Percentiles rank a stretch among this genome's conserved stretches.
Conservation (phyloP, 2,797 vertebrate species). For the Notolabrus celidotus region DNA sequence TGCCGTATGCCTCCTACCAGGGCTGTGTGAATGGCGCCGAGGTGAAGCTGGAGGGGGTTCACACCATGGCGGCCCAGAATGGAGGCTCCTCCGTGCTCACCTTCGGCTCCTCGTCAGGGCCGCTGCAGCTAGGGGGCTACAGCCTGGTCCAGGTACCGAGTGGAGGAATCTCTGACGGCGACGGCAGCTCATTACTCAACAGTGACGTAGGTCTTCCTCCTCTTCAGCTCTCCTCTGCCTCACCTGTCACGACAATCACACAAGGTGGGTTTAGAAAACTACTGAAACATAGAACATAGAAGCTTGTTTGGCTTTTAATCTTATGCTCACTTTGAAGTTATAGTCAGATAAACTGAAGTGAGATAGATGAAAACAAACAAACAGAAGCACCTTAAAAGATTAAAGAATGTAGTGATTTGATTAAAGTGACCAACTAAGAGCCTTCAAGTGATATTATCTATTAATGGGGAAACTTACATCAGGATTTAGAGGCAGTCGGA, state of each 20-base stretch:
- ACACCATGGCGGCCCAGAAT: slow-evolving; percentile 90
- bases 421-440: not conserved
- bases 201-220: slow-evolving; percentile 91
- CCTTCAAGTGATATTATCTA: not conserved
- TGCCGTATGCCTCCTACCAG: slow-evolving; percentile 89
- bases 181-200: slow-evolving; percentile 88
- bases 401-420: not conserved
- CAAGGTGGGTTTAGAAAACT: slow-evolving; percentile 87
- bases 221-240: slow-evolving; percentile 91
- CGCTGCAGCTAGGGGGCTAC: slow-evolving; percentile 95
- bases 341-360: not conserved
- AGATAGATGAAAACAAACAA: not conserved
- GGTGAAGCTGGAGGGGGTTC: slow-evolving; percentile 93
- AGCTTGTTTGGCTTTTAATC: not conserved
- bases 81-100: slow-evolving; percentile 93
- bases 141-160: slow-evolving; percentile 94
- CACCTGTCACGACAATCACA: slow-evolving; percentile 86
- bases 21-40: slow-evolving; percentile 89
- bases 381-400: not conserved
- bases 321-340: not conserved
- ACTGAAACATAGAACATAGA: no score
- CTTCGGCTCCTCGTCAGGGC: slow-evolving; percentile 88
- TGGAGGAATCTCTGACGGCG: slow-evolving; percentile 82
- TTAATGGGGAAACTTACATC: not conserved
- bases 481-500: not conserved